Conservation (phyloP, 2,888 invertebrate genomes). For the Agriopis marginaria region DNA sequence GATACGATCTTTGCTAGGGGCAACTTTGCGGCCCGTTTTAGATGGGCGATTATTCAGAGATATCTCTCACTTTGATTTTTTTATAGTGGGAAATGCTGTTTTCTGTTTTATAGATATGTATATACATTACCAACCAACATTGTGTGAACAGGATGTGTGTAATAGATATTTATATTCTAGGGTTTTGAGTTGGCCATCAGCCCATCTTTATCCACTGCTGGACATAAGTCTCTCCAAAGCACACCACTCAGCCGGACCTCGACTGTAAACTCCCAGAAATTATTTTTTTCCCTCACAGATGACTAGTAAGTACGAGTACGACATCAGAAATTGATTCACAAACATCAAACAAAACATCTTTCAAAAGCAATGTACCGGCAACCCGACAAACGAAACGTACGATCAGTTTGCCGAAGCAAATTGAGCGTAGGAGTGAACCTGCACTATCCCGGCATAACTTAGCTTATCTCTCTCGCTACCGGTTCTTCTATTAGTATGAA, state of each 20-base stretch:
- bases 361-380: conserved; percentile 15
- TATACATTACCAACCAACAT: neutral
- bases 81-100: conserved; percentile 8
- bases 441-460: conserved; percentile 60
- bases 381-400: conserved; percentile 35
- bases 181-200: no score
- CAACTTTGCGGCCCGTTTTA: conserved; percentile 27
- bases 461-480: conserved; percentile 73
- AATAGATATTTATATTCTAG: no score
- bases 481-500: conserved; percentile 55
- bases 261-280: no score
- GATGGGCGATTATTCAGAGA: conserved; percentile 25
- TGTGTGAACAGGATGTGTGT: neutral
- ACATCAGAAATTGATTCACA: conserved; percentile 28
- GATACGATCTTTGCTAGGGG: conserved; percentile 32
- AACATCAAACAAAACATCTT: conserved; percentile 24
- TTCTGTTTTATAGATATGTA: neutral
- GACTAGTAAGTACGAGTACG: conserved; percentile 1
- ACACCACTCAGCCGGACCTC: no score
- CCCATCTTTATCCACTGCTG: no score
- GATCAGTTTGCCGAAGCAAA: conserved; percentile 66
- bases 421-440: conserved; percentile 66
- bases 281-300: no score
- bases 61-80: conserved; percentile 17
- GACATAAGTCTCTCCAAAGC: no score